These are phyloP conservation scores for Aromia moschata DNA, from an alignment of 2,888 invertebrate species.

Conservation along the genomic window DNA sequence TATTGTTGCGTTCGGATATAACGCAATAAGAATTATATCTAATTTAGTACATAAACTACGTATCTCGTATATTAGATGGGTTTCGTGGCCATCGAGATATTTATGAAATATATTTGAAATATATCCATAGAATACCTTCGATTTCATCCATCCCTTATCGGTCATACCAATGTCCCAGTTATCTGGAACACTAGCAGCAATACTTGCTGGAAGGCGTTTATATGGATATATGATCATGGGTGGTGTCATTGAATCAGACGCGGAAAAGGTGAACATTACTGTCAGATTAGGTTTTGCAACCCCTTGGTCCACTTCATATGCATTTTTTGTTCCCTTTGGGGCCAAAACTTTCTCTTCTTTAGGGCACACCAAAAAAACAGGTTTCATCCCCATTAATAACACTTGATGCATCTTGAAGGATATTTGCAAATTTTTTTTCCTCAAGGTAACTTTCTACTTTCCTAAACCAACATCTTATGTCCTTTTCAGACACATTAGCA, in stretches of 20 bases:
- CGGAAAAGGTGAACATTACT: slow-evolving; percentile 56
- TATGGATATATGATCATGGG: slow-evolving; percentile 56
- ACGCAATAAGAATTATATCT: slow-evolving; percentile 40
- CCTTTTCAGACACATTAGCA: slow-evolving; percentile 14
- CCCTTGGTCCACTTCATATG: slow-evolving; percentile 50
- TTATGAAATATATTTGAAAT: slow-evolving; percentile 51
- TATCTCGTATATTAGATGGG: slow-evolving; percentile 32
- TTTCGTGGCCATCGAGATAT: slow-evolving; percentile 51
- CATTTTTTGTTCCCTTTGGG: slow-evolving; percentile 40
- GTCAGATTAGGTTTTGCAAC: slow-evolving; percentile 51
- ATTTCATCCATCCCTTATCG: slow-evolving; percentile 60
- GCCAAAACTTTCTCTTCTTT: slow-evolving; percentile 48
- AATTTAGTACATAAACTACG: slow-evolving; percentile 32
- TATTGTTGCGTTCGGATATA: slow-evolving; percentile 43
- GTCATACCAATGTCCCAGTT: slow-evolving; percentile 57
- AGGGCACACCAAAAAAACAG: slow-evolving; percentile 51
- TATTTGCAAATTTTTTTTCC: slow-evolving; percentile 36
- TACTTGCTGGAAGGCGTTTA: slow-evolving; percentile 53
- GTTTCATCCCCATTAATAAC: slow-evolving; percentile 55
- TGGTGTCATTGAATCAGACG: slow-evolving; percentile 48
- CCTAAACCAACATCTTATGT: slow-evolving; percentile 28
- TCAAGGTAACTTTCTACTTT: slow-evolving; percentile 33
- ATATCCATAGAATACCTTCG: slow-evolving; percentile 58
- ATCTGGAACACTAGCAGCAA: slow-evolving; percentile 51
- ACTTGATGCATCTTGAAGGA: slow-evolving; percentile 49